These are phyloP conservation scores for Ibycter americanus DNA, from an alignment of 2,797 vertebrate genomes.

Conservation along the genomic window DNA sequence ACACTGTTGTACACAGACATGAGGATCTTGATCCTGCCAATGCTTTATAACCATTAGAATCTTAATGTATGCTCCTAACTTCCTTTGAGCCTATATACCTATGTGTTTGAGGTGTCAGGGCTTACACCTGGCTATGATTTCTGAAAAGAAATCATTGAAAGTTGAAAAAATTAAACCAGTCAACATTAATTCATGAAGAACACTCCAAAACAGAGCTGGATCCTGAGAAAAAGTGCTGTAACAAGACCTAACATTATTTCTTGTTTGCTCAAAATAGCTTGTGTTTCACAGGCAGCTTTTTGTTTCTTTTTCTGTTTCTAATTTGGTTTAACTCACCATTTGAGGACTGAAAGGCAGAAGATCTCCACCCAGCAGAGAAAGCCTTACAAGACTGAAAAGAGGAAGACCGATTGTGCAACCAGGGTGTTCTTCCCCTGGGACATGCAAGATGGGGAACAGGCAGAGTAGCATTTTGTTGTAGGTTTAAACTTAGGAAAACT, in stretches of 20 bases:
- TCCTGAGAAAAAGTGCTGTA: not conserved
- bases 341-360: conserved; percentile 9
- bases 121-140: not conserved
- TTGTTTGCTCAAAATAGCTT: not conserved
- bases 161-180: not conserved
- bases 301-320: not conserved
- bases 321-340: not conserved
- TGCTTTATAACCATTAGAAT: accelerated
- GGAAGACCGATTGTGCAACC: conserved; percentile 26
- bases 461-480: not conserved
- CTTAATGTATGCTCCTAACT: not conserved
- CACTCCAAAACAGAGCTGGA: not conserved
- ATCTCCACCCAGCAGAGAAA: conserved; percentile 24
- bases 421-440: not conserved
- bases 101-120: not conserved
- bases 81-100: not conserved
- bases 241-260: not conserved
- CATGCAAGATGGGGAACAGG: not conserved
- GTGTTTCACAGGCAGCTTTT: not conserved
- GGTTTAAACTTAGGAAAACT: not conserved
- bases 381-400: conserved; percentile 2
- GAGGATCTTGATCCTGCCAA: not conserved
- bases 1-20: not conserved
- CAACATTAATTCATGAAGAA: not conserved
- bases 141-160: not conserved